These are phyloP conservation scores for Lasioglossum leucozonium DNA, from an alignment of 2,888 invertebrate species.

Conservation along the genomic window DNA sequence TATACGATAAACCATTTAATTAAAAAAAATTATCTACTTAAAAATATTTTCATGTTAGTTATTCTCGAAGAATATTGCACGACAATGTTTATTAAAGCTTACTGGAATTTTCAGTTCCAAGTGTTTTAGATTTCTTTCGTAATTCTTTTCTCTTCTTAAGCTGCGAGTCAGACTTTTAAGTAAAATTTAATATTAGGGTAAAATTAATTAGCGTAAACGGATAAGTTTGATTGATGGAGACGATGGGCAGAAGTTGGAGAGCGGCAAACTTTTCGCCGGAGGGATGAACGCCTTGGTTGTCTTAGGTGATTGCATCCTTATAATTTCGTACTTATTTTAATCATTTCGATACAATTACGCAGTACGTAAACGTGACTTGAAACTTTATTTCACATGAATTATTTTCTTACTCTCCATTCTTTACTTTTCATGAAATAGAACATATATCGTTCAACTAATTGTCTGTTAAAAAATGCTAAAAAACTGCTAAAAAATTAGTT, in stretches of 20 bases:
- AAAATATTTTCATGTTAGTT: not conserved
- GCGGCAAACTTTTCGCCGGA: slow-evolving; percentile 1
- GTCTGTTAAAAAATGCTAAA: too few relatives aligned
- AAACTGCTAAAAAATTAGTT: too few relatives aligned
- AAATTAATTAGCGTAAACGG: slow-evolving; percentile 32
- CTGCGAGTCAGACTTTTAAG: slow-evolving; percentile 3
- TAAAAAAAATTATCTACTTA: not conserved
- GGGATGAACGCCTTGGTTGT: slow-evolving; percentile 9
- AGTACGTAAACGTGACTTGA: not conserved
- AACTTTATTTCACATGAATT: not conserved
- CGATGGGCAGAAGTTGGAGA: slow-evolving; percentile 15
- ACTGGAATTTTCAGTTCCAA: not conserved
- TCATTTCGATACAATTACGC: not conserved
- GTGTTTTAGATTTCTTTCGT: slow-evolving; percentile 10
- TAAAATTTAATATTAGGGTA: slow-evolving; percentile 26
- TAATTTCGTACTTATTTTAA: not conserved
- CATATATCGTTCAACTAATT: not conserved
- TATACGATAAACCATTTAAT: not conserved
- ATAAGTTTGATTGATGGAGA: slow-evolving; percentile 31
- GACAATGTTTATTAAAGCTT: not conserved
- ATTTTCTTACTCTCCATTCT: not conserved
- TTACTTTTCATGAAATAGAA: not conserved
- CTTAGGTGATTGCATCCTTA: not conserved
- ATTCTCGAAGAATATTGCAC: not conserved
- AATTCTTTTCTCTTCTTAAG: slow-evolving; percentile 12